Evolutionary conservation across 2,797 vertebrate species (phyloP).

Genomic region (Clarias platycephalus): DNA sequence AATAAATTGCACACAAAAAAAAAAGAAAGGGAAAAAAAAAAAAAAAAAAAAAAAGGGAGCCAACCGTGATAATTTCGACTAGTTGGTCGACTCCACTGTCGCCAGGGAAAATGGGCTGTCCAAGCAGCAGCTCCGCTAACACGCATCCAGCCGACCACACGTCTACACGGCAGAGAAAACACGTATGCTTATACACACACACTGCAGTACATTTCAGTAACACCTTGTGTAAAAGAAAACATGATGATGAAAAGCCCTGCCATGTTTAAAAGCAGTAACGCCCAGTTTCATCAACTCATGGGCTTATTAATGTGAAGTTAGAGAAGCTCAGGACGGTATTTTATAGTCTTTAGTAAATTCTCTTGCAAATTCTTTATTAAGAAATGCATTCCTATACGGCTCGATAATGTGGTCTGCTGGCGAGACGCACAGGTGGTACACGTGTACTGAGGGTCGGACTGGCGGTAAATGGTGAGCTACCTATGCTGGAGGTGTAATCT

Average conservation of each 20-base stretch:
- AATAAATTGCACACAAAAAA: no score
- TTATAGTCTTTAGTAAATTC: background rate
- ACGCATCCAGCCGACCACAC: conserved; percentile 99
- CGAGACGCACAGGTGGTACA: background rate
- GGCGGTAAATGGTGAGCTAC: conserved; percentile 61
- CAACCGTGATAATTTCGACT: conserved; percentile 99
- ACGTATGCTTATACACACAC: background rate
- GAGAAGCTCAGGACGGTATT: background rate
- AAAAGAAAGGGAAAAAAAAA: no score
- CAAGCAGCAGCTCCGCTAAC: conserved; percentile 94
- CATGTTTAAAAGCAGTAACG: background rate
- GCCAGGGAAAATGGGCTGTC: conserved; percentile 97
- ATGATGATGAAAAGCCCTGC: background rate
- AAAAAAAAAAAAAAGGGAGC: background rate
- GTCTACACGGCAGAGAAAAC: conserved; percentile 70
- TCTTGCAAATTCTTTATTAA: background rate
- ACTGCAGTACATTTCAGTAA: background rate
- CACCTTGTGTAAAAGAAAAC: background rate
- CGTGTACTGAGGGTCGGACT: background rate
- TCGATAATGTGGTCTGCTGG: background rate
- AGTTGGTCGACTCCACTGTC: conserved; percentile 98
- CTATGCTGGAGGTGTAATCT: conserved; percentile 98
- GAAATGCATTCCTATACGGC: background rate
- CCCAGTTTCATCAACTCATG: background rate
- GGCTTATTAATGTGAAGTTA: background rate